Percentiles rank a stretch among this genome's conserved stretches.
Conservation (phyloP, 1,140 invertebrate species). For the Thaumetopoea pityocampa region DNA sequence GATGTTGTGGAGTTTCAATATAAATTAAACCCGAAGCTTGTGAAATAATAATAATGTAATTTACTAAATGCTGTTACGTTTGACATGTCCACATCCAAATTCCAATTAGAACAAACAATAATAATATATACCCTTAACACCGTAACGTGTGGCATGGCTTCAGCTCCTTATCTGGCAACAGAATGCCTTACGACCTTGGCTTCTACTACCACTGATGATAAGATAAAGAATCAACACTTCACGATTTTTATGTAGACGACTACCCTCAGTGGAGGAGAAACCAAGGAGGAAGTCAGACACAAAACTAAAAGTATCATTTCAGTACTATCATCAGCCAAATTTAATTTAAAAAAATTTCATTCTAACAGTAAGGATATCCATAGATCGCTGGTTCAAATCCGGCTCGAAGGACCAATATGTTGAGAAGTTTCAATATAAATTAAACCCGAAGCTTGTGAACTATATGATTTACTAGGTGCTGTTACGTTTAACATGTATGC, state of each 20-base stretch:
- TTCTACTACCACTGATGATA: not conserved
- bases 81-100: too few relatives aligned
- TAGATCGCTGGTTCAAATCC: constrained; percentile 84
- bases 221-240: not conserved
- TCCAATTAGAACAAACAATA: too few relatives aligned
- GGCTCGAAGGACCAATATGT: constrained; percentile 84
- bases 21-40: too few relatives aligned
- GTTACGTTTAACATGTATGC: too few relatives aligned
- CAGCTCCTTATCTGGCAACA: not conserved
- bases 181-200: not conserved
- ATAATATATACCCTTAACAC: too few relatives aligned
- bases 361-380: constrained; percentile 32
- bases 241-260: constrained; percentile 6
- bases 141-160: too few relatives aligned
- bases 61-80: too few relatives aligned
- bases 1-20: too few relatives aligned
- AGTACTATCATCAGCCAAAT: constrained; percentile 1
- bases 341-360: not conserved
- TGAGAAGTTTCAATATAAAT: too few relatives aligned
- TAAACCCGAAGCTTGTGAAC: too few relatives aligned
- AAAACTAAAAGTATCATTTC: not conserved
- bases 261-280: not conserved
- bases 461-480: too few relatives aligned
- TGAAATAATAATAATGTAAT: too few relatives aligned
- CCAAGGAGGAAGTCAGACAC: not conserved